Evolutionary conservation across 2,113 vertebrate genomes (phyloP).

Genomic region (Nettapus auritus): DNA sequence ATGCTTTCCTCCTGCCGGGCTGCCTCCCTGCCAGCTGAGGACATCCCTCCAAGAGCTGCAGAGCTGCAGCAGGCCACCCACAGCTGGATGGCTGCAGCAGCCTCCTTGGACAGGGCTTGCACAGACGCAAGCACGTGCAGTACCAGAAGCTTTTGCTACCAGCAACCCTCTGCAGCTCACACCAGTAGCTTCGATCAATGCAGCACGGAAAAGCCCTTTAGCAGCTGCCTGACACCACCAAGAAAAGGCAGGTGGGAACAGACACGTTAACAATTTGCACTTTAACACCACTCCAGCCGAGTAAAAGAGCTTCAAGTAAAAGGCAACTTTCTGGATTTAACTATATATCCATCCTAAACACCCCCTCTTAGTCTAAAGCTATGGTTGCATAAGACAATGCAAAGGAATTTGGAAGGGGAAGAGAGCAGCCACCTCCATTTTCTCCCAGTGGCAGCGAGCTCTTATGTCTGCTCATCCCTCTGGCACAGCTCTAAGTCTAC

Average conservation of each 20-base stretch:
- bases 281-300: neutral
- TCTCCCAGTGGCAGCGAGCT: neutral
- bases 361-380: neutral
- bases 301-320: neutral
- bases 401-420: neutral
- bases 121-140: rapidly evolving
- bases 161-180: neutral
- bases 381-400: neutral
- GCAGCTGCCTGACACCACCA: neutral
- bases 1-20: rapidly evolving
- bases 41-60: rapidly evolving
- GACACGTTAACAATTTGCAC: neutral
- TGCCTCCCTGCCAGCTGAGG: neutral
- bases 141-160: neutral
- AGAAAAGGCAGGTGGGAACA: neutral
- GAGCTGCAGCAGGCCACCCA: neutral
- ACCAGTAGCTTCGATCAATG: neutral
- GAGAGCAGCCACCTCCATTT: neutral
- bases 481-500: neutral
- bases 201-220: neutral
- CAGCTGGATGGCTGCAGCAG: rapidly evolving
- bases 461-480: neutral
- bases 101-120: too few relatives aligned
- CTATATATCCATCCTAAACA: neutral
- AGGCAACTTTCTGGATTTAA: neutral